Evolutionary conservation across 2,797 vertebrate species (phyloP).

Genomic region (Mallotus villosus): DNA sequence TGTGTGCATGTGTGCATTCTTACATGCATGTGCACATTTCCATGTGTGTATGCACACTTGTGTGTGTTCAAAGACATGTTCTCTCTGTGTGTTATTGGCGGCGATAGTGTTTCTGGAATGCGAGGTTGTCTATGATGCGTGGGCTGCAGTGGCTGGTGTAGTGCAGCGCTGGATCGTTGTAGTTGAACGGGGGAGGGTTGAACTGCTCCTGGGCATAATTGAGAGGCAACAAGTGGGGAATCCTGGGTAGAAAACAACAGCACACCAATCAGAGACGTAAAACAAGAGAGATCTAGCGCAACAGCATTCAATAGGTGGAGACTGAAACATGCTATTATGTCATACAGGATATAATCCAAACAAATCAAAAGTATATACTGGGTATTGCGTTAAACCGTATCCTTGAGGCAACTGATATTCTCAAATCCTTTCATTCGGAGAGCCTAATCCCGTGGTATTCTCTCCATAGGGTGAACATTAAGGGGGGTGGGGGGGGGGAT

Average conservation of each 20-base stretch:
- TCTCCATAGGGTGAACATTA: too few relatives aligned
- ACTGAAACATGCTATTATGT: slow-evolving; percentile 12
- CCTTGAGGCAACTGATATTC: neutral
- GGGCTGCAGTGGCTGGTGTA: slow-evolving; percentile 79
- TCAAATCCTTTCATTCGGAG: slow-evolving; percentile 48
- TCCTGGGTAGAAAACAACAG: slow-evolving; percentile 55
- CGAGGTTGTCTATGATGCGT: slow-evolving; percentile 66
- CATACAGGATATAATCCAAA: slow-evolving; percentile 41
- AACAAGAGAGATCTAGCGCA: neutral
- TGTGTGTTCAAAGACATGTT: neutral
- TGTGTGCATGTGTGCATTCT: slow-evolving; percentile 15
- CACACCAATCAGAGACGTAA: neutral
- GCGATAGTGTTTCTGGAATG: slow-evolving; percentile 51
- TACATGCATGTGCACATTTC: neutral
- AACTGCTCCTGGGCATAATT: slow-evolving; percentile 65
- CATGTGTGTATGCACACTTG: neutral
- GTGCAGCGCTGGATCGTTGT: slow-evolving; percentile 71
- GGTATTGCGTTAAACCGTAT: neutral
- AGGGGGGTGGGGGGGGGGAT: too few relatives aligned
- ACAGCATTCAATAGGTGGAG: neutral
- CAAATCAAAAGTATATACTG: neutral
- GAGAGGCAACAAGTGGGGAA: slow-evolving; percentile 64
- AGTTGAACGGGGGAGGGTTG: slow-evolving; percentile 72
- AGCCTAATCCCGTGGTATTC: slow-evolving; percentile 55
- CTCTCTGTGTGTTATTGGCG: slow-evolving; percentile 45